phyloP scores from a whole-genome alignment of 1,140 invertebrate genomes.

The Manduca sexta region DNA sequence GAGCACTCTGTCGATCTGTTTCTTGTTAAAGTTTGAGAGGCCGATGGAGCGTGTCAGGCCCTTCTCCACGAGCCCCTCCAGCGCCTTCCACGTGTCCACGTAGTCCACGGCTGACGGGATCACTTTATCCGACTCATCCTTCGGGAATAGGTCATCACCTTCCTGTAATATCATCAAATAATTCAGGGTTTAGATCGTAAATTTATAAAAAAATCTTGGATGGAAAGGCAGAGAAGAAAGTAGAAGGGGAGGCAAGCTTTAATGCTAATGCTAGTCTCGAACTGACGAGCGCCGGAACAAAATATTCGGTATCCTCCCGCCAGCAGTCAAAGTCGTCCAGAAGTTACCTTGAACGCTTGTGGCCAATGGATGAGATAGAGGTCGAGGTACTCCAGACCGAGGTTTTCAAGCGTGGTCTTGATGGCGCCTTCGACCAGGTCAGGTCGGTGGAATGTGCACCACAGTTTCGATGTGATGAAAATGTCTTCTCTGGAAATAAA shows the following conservation, averaged over 20 bases:
- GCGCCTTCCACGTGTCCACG: conserved; percentile 91
- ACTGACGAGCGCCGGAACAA: no score
- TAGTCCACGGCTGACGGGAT: conserved; percentile 79
- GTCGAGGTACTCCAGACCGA: conserved; percentile 82
- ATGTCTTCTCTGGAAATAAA: conserved; percentile 72
- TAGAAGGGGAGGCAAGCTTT: no score
- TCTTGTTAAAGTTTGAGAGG: conserved; percentile 91
- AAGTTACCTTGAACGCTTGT: conserved; percentile 75
- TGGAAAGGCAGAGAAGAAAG: no score
- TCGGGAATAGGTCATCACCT: conserved; percentile 75
- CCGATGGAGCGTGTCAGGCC: conserved; percentile 84
- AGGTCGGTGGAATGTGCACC: conserved; percentile 79
- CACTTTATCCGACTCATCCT: conserved; percentile 73
- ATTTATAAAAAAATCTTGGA: no score
- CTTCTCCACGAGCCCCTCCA: conserved; percentile 84
- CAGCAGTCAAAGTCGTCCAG: neutral
- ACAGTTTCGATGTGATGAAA: conserved; percentile 81
- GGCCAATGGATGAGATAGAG: conserved; percentile 89
- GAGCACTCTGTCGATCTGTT: conserved; percentile 84
- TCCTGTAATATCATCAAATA: conserved; percentile 52
- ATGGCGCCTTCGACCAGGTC: conserved; percentile 74
- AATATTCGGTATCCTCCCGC: no score
- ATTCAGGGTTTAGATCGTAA: neutral
- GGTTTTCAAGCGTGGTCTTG: conserved; percentile 75
- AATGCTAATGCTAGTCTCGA: no score